phyloP scores from a whole-genome alignment of 2,888 invertebrate genomes.

The Hesperia comma region DNA sequence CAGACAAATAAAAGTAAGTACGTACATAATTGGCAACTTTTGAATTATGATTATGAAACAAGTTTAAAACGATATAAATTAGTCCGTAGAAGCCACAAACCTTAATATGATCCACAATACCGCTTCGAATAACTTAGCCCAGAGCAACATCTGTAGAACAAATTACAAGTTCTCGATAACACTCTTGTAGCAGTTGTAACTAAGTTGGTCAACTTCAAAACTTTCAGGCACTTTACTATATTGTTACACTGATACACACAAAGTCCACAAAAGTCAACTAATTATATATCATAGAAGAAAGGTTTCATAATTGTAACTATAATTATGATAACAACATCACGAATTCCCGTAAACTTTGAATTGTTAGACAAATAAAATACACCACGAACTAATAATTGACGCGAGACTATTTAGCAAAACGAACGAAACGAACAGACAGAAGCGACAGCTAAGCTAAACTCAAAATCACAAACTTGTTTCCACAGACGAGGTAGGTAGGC shows the following conservation, averaged over 20 bases:
- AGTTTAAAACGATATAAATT: neutral
- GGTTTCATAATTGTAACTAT: neutral
- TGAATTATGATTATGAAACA: slow-evolving; percentile 3
- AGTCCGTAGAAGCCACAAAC: slow-evolving; percentile 40
- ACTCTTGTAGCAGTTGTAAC: slow-evolving; percentile 45
- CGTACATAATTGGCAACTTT: neutral
- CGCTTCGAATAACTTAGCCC: slow-evolving; percentile 28
- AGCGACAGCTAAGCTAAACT: slow-evolving; percentile 7
- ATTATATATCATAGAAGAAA: neutral
- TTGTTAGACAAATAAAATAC: neutral
- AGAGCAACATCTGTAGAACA: slow-evolving; percentile 44
- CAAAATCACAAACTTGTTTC: no score
- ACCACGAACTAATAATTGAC: slow-evolving; percentile 19
- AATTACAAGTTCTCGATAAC: slow-evolving; percentile 51
- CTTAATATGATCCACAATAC: slow-evolving; percentile 38
- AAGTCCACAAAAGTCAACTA: slow-evolving; percentile 24
- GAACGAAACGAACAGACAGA: slow-evolving; percentile 14
- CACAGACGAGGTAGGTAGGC: no score
- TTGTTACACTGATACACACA: slow-evolving; percentile 52
- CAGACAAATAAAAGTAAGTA: neutral
- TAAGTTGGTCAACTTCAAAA: slow-evolving; percentile 61
- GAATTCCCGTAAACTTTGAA: neutral
- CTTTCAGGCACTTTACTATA: slow-evolving; percentile 61
- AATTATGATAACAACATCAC: slow-evolving; percentile 2
- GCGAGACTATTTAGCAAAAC: slow-evolving; percentile 7